A percentile compares a stretch with the other conserved stretches of the same genome.
phyloP scores from a whole-genome alignment of 2,888 invertebrate genomes.

The Plagiodera versicolora region DNA sequence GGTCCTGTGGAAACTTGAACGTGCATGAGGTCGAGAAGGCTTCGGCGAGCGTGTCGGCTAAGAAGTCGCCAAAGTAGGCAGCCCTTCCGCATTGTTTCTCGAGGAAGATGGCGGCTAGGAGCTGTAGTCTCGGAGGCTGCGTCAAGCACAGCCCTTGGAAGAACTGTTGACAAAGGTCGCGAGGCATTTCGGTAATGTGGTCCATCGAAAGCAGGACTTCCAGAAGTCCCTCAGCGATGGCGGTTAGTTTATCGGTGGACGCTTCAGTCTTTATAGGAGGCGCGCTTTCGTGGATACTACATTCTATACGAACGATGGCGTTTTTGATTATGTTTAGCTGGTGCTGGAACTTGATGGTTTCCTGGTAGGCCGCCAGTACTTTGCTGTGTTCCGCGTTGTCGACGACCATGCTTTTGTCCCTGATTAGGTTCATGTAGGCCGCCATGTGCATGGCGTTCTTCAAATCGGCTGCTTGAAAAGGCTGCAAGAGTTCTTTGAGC shows the following conservation, averaged over 20 bases:
- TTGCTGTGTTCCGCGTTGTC: slow-evolving; percentile 55
- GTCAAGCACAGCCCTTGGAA: slow-evolving; percentile 76
- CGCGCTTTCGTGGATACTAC: slow-evolving; percentile 38
- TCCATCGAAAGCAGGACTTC: slow-evolving; percentile 69
- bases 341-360: slow-evolving; percentile 85
- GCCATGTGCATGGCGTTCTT: slow-evolving; percentile 83
- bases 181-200: slow-evolving; percentile 45
- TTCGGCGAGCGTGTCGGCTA: slow-evolving; percentile 78
- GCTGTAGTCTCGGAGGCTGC: slow-evolving; percentile 77
- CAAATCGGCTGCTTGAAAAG: slow-evolving; percentile 76
- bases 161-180: slow-evolving; percentile 62
- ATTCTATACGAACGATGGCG: slow-evolving; percentile 74
- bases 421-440: slow-evolving; percentile 69
- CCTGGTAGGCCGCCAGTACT: slow-evolving; percentile 62
- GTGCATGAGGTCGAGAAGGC: slow-evolving; percentile 80
- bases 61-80: slow-evolving; percentile 85
- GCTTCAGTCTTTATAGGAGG: slow-evolving; percentile 55
- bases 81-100: slow-evolving; percentile 59
- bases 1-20: slow-evolving; percentile 81
- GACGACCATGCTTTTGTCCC: slow-evolving; percentile 43
- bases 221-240: slow-evolving; percentile 78
- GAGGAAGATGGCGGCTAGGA: slow-evolving; percentile 75
- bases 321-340: slow-evolving; percentile 83
- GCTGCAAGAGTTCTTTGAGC: slow-evolving; percentile 76
- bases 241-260: slow-evolving; percentile 81